These are phyloP conservation scores for Pycnomerus fuliginosus DNA, from an alignment of 2,888 invertebrate genomes.

Conservation along the genomic window DNA sequence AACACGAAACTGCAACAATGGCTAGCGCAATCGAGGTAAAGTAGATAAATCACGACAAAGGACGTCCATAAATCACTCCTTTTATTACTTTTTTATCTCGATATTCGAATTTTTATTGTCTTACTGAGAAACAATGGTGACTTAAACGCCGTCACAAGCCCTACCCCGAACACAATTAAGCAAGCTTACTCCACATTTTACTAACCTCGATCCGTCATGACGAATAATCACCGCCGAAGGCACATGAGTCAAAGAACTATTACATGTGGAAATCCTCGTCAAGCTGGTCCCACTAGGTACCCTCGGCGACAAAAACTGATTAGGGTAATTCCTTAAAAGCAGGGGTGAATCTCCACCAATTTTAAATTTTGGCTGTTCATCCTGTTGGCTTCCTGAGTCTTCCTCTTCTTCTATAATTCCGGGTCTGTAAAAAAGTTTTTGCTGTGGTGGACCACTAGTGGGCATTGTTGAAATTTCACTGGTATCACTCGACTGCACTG, in stretches of 20 bases:
- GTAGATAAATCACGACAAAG: too few species aligned
- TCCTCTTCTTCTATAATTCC: constrained; percentile 33
- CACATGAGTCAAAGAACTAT: constrained; percentile 33
- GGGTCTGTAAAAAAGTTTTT: constrained; percentile 31
- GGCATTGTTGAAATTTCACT: constrained; percentile 1
- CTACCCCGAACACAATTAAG: too few species aligned
- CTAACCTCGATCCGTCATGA: constrained; percentile 29
- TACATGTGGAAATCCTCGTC: constrained; percentile 32
- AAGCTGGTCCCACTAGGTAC: constrained; percentile 34
- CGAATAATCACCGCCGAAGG: constrained; percentile 17
- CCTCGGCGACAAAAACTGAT: constrained; percentile 14
- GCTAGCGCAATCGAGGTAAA: too few species aligned
- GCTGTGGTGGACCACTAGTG: constrained; percentile 3
- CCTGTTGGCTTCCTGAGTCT: constrained; percentile 20
- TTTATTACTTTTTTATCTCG: too few species aligned
- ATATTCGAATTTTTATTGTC: too few species aligned
- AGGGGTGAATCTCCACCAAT: constrained; percentile 25
- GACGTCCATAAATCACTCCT: too few species aligned
- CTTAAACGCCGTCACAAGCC: too few species aligned
- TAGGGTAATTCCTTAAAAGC: constrained; percentile 20
- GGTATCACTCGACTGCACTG: too few species aligned
- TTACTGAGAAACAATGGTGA: too few species aligned
- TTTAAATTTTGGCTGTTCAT: constrained; percentile 20
- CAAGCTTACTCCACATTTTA: too few species aligned
- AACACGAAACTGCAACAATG: too few species aligned